These are phyloP conservation scores for Ciconia maguari DNA, from an alignment of 2,113 vertebrate species.

Conservation along the genomic window DNA sequence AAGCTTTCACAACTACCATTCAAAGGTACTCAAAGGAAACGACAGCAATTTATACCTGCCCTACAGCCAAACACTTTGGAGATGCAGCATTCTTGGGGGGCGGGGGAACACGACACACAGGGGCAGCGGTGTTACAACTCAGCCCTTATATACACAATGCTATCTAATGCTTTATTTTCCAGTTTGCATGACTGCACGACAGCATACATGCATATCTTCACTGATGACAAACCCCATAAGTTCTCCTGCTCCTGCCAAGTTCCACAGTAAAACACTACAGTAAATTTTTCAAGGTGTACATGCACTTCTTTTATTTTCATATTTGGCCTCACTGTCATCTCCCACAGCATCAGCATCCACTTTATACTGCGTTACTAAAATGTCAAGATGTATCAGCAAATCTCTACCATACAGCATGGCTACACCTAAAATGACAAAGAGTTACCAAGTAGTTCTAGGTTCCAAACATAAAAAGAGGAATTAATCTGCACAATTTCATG, in stretches of 20 bases:
- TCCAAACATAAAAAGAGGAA: background rate
- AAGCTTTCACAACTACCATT: background rate
- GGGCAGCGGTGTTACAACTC: background rate
- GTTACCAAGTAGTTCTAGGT: background rate
- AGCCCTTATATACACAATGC: background rate
- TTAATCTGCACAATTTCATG: background rate
- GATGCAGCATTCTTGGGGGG: background rate
- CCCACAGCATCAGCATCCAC: background rate
- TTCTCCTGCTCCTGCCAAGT: background rate
- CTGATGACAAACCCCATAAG: background rate
- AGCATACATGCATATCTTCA: background rate
- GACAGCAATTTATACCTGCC: background rate
- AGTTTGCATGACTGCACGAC: background rate
- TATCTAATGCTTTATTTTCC: background rate
- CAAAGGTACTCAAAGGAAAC: background rate
- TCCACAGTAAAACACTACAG: background rate
- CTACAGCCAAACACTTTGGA: background rate
- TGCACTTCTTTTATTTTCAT: background rate
- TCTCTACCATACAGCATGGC: background rate
- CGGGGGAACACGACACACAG: background rate
- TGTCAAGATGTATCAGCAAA: background rate
- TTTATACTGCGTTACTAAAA: background rate
- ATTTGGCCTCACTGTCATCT: background rate
- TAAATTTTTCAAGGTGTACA: background rate
- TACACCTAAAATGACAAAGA: background rate